These are phyloP conservation scores for Phyllostomus hastatus DNA, from an alignment of 2,113 vertebrate genomes.

Conservation along the genomic window DNA sequence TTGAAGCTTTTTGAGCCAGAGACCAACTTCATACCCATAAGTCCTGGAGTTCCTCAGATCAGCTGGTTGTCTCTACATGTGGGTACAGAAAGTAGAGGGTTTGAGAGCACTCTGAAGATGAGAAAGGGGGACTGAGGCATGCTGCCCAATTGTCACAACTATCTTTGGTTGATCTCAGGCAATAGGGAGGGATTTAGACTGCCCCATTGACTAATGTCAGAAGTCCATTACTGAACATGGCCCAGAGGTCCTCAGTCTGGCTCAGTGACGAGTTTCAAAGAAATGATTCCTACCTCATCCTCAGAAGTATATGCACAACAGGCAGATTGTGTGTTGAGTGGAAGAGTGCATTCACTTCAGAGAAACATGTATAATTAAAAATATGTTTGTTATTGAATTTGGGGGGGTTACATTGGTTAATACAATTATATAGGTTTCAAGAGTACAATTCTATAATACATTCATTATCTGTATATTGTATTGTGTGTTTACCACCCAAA, in stretches of 20 bases:
- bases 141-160: neutral
- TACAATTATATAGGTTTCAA: neutral
- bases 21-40: neutral
- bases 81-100: neutral
- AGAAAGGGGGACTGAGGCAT: neutral
- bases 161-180: neutral
- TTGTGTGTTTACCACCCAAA: neutral
- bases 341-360: conserved; percentile 30
- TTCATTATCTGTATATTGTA: neutral
- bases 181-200: neutral
- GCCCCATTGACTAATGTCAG: neutral
- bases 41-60: neutral
- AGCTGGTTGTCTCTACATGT: neutral
- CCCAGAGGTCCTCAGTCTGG: conserved; percentile 16
- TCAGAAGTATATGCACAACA: neutral
- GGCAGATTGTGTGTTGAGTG: neutral
- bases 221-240: neutral
- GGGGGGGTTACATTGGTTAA: neutral
- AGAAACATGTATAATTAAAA: neutral
- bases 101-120: neutral
- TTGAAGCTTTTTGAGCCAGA: neutral
- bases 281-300: neutral
- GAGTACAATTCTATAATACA: neutral
- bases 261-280: neutral
- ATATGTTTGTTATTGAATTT: neutral